Evolutionary conservation across 2,888 invertebrate genomes (phyloP).

Genomic region (Apamea epomidion): DNA sequence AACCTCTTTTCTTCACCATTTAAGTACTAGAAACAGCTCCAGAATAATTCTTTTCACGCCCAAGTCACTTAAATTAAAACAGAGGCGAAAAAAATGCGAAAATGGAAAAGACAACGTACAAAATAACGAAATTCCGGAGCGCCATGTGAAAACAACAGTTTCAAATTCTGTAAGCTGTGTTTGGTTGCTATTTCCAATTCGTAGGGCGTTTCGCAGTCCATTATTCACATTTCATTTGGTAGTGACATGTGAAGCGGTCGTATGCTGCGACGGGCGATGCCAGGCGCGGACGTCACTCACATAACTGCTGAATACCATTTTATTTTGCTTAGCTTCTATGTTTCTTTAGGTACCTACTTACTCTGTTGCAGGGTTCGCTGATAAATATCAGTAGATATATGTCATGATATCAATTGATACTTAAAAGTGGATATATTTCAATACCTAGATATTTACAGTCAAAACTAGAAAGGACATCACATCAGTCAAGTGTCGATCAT

Average conservation of each 20-base stretch:
- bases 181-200: conserved; percentile 77
- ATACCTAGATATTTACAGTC: no score
- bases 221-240: conserved; percentile 81
- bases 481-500: no score
- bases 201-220: conserved; percentile 75
- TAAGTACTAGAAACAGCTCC: conserved; percentile 17
- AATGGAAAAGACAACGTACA: conserved; percentile 53
- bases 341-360: conserved; percentile 13
- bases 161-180: conserved; percentile 70
- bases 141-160: conserved; percentile 65
- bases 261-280: conserved; percentile 45
- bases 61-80: conserved; percentile 61
- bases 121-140: conserved; percentile 66
- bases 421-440: no score
- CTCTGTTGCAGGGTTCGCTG: no score
- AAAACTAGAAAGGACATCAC: no score
- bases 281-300: conserved; percentile 72
- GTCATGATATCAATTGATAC: no score
- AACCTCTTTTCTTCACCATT: conserved; percentile 21
- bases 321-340: conserved; percentile 44
- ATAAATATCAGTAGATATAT: no score
- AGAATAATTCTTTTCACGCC: conserved; percentile 46
- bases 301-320: conserved; percentile 52
- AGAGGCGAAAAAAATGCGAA: conserved; percentile 45
- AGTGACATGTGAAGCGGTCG: conserved; percentile 70